Base-by-base conservation (phyloP, 2,113 vertebrate species). In the Sclerurus mexicanus region DNA sequence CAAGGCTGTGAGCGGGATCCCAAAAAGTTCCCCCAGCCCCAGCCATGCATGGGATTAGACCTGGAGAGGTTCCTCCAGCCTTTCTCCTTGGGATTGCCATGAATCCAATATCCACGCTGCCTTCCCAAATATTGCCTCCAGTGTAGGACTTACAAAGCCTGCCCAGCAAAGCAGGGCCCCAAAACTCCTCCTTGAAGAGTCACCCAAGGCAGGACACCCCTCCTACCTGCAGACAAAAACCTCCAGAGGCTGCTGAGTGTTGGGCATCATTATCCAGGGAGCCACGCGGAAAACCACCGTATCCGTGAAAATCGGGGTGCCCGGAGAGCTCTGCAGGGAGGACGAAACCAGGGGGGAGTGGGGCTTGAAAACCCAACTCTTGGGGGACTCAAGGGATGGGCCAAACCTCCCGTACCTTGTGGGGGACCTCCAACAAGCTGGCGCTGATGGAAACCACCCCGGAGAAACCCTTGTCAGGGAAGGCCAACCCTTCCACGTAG, bases 261-360 rank as follows among this genome's bases (percentile, higher is more conserved):
- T 99, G 74, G 99, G 99, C 0, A 98, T 99, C 99, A 99, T 99
- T 97, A 99, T 99, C 99, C 99, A 99, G 33, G 99, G 99, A 0
- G 99, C 98, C 72, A 99, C 55, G 1, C 97, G 98, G 96, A 99
- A 99, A 81, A 98, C 83, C 47, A 99, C 98, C 0, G 94, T 98
- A 90, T 99, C 99, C 2, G 98, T 99, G 97, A 99, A 99, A 89
- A 99, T 98, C 0, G 98, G 98, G 0, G 97, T 98, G 89, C 98
- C 98, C 0, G 97, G 98, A 0, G 97, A 39, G 30, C 69, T 77
- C 99, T 99, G 96, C 3, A 0, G 58, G 46, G 44, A n/a, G 35
- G 0, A 3, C 4, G 20, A 50, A 49, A 67, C 37, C 6, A 1
- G 2, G 4, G 2, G 12, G 31, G 37, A 50, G 6, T 0, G 0